Evolutionary conservation across 1,140 invertebrate species (phyloP).

Genomic region (Procambarus virginalis): DNA sequence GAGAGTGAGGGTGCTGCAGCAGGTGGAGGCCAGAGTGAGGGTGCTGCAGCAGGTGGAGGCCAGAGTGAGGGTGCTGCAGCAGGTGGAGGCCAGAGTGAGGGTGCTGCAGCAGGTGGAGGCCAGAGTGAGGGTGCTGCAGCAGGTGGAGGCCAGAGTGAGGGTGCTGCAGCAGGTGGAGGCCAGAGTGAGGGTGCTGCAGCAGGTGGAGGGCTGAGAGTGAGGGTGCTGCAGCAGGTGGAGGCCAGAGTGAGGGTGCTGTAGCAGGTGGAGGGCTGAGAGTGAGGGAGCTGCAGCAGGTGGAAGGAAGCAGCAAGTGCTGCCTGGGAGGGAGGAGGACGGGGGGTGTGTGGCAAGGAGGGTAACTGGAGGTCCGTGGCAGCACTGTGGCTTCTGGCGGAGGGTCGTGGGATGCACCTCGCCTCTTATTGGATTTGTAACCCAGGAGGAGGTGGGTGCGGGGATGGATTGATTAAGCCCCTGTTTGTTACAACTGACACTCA

Average conservation of each 20-base stretch:
- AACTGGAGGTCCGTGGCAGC: too few relatives aligned
- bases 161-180: too few relatives aligned
- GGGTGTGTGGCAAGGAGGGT: neutral
- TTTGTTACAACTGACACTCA: constrained; percentile 16
- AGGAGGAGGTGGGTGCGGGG: constrained; percentile 21
- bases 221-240: too few relatives aligned
- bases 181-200: too few relatives aligned
- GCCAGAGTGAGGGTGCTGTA: neutral
- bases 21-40: too few relatives aligned
- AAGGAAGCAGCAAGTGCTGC: neutral
- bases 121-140: too few relatives aligned
- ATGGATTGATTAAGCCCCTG: constrained; percentile 35
- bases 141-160: too few relatives aligned
- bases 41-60: too few relatives aligned
- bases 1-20: too few relatives aligned
- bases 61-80: neutral
- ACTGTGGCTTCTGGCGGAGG: neutral
- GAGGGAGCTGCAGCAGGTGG: neutral
- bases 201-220: too few relatives aligned
- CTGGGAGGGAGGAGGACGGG: neutral
- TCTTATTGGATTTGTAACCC: constrained; percentile 52
- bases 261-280: constrained; percentile 8
- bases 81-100: neutral
- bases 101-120: neutral
- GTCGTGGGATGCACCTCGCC: neutral